Evolutionary conservation across 2,797 vertebrate species (phyloP).

Genomic region (Podargus strigoides): DNA sequence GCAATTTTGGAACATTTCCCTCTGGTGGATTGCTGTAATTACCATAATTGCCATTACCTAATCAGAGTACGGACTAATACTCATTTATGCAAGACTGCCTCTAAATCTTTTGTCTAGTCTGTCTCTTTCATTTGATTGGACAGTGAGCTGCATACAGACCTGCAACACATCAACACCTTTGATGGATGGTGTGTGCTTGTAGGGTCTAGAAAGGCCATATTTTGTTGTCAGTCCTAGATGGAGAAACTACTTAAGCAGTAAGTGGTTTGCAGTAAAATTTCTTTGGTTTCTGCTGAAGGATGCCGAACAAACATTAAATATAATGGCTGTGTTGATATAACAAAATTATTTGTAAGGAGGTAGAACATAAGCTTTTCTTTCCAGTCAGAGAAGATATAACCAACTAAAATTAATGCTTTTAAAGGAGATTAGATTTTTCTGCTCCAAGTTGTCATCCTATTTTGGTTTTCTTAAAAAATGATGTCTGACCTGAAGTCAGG

Average conservation of each 20-base stretch:
- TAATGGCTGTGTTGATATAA: background rate
- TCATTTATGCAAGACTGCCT: background rate
- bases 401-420: background rate
- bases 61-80: slow-evolving; percentile 3
- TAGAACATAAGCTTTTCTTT: background rate
- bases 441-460: background rate
- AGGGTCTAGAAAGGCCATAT: background rate
- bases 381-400: background rate
- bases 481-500: background rate
- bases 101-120: background rate
- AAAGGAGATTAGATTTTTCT: background rate
- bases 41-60: slow-evolving; percentile 39
- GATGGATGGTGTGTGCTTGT: background rate
- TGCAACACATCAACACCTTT: background rate
- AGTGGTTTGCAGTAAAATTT: background rate
- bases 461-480: background rate
- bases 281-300: background rate
- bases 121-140: background rate
- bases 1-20: slow-evolving; percentile 16
- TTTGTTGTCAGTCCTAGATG: background rate
- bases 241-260: background rate
- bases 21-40: slow-evolving; percentile 34
- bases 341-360: background rate
- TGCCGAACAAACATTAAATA: background rate
- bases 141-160: background rate